Evolutionary conservation across 2,113 vertebrate genomes (phyloP).

Genomic region (Ailuropoda melanoleuca): DNA sequence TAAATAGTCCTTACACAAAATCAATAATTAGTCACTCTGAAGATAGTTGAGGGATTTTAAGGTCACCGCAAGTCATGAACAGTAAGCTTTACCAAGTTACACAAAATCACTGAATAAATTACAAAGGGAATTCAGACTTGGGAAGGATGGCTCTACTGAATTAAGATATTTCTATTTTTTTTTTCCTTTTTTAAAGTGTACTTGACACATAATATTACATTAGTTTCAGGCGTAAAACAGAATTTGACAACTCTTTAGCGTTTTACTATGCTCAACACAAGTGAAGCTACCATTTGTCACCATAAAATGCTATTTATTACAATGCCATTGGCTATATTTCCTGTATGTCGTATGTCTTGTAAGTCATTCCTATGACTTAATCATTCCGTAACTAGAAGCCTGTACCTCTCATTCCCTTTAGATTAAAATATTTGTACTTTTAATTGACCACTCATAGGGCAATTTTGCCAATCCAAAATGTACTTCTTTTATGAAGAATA

Average conservation of each 20-base stretch:
- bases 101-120: constrained; percentile 30
- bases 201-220: neutral
- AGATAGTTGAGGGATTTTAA: constrained; percentile 74
- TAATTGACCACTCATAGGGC: neutral
- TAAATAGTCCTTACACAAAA: constrained; percentile 77
- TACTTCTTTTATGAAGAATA: neutral
- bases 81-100: constrained; percentile 50
- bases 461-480: neutral
- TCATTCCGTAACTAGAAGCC: neutral
- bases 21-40: constrained; percentile 72
- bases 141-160: neutral
- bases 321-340: neutral
- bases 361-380: neutral
- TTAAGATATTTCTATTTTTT: neutral
- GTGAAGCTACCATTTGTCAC: neutral
- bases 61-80: constrained; percentile 40
- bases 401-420: neutral
- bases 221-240: neutral
- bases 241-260: neutral
- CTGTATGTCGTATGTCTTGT: neutral
- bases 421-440: neutral
- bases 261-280: neutral
- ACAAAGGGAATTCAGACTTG: neutral
- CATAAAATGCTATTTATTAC: neutral
- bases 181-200: neutral